phyloP scores from a whole-genome alignment of 2,113 vertebrate genomes.

The Numenius arquata region DNA sequence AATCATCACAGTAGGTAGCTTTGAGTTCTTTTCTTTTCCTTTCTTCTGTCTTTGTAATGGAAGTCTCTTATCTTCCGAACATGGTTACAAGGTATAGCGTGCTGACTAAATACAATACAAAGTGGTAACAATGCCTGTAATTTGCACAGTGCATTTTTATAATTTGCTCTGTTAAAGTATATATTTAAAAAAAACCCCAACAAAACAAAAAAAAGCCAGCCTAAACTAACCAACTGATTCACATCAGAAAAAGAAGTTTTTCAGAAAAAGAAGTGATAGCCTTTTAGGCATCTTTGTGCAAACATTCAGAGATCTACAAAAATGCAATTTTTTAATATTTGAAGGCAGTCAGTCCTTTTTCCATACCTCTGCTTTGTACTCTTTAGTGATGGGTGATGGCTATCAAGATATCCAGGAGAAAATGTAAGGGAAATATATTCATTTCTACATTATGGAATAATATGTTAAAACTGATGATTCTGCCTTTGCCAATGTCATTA shows the following conservation, averaged over 20 bases:
- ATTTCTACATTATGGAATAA: not conserved
- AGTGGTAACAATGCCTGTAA: not conserved
- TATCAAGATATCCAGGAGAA: not conserved
- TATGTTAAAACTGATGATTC: not conserved
- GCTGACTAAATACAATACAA: not conserved
- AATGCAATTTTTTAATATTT: not conserved
- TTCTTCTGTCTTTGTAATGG: not conserved
- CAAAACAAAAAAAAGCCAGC: not conserved
- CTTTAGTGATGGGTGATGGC: not conserved
- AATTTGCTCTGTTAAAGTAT: not conserved
- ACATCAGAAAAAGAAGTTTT: not conserved
- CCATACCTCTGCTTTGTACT: not conserved
- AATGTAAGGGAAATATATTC: not conserved
- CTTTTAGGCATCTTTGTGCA: not conserved
- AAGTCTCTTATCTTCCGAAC: not conserved
- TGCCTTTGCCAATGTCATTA: not conserved
- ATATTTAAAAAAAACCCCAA: not conserved
- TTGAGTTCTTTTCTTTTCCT: not conserved
- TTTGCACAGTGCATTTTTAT: not conserved
- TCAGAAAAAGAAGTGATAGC: not conserved
- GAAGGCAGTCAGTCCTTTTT: not conserved
- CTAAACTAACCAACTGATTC: not conserved
- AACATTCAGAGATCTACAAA: not conserved
- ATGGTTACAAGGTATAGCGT: not conserved
- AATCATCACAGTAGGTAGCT: not conserved